Conservation (phyloP, 2,888 invertebrate species). For the Oscheius sp. region DNA sequence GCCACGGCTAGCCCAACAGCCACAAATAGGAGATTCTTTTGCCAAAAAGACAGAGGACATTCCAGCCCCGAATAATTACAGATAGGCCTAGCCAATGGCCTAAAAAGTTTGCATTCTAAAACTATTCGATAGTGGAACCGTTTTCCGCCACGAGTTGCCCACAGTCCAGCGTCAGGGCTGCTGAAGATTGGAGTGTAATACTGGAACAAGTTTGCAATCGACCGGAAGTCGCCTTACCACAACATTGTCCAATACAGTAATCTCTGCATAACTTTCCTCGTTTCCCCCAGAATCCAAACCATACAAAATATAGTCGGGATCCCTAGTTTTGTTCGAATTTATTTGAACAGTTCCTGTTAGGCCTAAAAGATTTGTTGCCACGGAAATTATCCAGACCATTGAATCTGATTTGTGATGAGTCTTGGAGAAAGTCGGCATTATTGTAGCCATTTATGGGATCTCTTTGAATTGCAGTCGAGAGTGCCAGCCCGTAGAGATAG, state of each 20-base stretch:
- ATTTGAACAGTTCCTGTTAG: conserved; percentile 54
- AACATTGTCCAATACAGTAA: conserved; percentile 8
- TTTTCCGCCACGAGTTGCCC: conserved; percentile 21
- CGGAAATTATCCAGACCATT: neutral
- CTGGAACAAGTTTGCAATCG: neutral
- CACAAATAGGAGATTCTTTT: conserved; percentile 48
- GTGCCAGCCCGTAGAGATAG: conserved; percentile 61
- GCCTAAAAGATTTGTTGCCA: conserved; percentile 35
- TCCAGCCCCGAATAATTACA: conserved; percentile 49
- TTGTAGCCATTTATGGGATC: conserved; percentile 12
- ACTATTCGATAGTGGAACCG: neutral
- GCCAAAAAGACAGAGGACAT: conserved; percentile 48
- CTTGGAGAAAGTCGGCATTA: neutral
- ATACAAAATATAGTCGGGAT: conserved; percentile 47
- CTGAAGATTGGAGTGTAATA: neutral
- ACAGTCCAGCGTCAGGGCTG: neutral
- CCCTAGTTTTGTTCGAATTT: conserved; percentile 50
- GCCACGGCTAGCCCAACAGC: conserved; percentile 38
- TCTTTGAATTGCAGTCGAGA: conserved; percentile 41
- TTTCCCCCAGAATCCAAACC: conserved; percentile 11
- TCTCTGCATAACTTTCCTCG: conserved; percentile 5
- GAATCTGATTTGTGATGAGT: conserved; percentile 9
- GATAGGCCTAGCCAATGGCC: conserved; percentile 47
- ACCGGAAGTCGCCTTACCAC: conserved; percentile 4
- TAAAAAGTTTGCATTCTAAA: neutral